Conservation (phyloP, 2,113 vertebrate species). For the Phyllostomus hastatus region DNA sequence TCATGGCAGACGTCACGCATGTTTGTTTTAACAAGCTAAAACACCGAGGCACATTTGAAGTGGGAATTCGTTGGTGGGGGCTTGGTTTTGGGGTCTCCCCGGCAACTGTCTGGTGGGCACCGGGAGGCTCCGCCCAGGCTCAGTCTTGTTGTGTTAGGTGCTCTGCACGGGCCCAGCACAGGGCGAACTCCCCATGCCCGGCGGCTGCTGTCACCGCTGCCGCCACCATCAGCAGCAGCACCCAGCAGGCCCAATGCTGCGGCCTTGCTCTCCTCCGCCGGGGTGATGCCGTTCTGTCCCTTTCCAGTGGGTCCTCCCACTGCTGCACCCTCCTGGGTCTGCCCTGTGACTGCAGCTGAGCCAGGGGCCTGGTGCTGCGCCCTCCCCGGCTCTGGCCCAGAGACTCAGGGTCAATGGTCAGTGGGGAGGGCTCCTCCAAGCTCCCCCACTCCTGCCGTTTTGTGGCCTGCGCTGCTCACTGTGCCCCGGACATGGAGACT, state of each 20-base stretch:
- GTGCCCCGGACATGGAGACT: background rate
- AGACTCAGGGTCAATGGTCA: no score
- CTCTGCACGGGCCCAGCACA: background rate
- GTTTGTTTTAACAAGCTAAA: constrained; percentile 49
- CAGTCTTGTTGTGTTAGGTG: background rate
- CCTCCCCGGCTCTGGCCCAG: background rate
- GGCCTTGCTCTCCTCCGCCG: background rate
- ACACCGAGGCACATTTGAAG: constrained; percentile 51
- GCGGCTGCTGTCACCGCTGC: background rate
- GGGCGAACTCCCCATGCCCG: background rate
- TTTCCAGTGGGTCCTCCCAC: background rate
- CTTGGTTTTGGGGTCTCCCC: background rate
- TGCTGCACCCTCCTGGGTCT: background rate
- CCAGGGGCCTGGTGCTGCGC: background rate
- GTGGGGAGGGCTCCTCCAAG: background rate
- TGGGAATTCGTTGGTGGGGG: constrained; percentile 46
- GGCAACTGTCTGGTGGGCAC: background rate
- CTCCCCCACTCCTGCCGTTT: background rate
- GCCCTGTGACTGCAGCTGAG: no score
- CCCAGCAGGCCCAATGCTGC: background rate
- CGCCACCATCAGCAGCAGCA: background rate
- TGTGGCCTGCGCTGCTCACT: background rate
- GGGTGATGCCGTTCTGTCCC: accelerated
- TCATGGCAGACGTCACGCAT: constrained; percentile 25
- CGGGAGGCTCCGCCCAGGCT: background rate